Base-by-base conservation (phyloP, 2,888 invertebrate genomes). In the Melieria omissa region DNA sequence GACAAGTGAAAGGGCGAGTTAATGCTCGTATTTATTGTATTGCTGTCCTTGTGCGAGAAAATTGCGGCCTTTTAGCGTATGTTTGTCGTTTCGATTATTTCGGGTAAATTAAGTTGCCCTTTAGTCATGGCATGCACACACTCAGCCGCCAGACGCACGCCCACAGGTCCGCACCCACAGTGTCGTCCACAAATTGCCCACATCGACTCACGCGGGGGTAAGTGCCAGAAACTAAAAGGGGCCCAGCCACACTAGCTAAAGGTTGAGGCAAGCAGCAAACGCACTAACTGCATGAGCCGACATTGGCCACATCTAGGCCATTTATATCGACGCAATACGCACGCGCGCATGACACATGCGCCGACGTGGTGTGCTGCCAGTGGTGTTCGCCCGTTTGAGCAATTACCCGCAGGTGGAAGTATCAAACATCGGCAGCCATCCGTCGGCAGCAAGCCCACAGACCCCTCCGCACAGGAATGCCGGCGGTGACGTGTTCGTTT, bases 181-280 rank as follows among this genome's bases (percentile, higher is more conserved):
- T 29, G 29, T 29, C 29, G 29, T 29, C 29, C 29, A 29, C 52
- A 54, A 44, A 16, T 41, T 16, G 10, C 57, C 14, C 57, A 55
- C 5, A 45, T 14, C 54, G 70, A 57, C 64, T 49, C 46, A 57
- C 58, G 47, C 52, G 55, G 58, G 55, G 54, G 71, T 60, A 78
- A 83, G 81, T 81, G 80, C 81, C 83, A 83, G 81, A 83, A 83
- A 82, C 81, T 82, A 82, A 81, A 81, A 81, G 81, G 81, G 80
- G 78, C 63, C 49, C 54, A 54, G 7, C 44, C 5, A 10, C 16
- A 64, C 44, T 29, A 14, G 46, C 42, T 12, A 66, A 12, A 58
- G 10, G 16, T 10, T 14, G 60, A 71, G 60, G 55, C 61, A 63
- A 74, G 73, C 70, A 74, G 73, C 70, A 73, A 64, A 74, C 47